Evolutionary conservation across 2,888 invertebrate genomes (phyloP), one percentile per base, ranked within the genome.

Genomic region (Eupithecia inturbata): DNA sequence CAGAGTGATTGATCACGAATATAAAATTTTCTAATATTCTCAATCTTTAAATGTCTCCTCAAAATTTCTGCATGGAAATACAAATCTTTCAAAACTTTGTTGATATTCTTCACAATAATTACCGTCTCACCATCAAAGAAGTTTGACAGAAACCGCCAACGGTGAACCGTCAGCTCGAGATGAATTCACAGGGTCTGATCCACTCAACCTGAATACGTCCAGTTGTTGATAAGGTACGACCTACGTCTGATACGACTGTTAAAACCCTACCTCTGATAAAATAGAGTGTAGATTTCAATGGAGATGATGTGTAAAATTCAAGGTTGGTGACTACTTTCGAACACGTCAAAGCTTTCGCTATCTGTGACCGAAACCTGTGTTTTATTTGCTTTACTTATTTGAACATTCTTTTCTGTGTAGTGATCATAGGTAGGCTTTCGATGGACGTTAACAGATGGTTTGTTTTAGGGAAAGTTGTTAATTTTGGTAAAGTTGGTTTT

Each of bases 261-360:
- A 9, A 12, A 66, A 69, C 49, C 49, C 77, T 68, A 73, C 6
- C 69, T 78, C 62, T 36, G 14, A 12, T n/a, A 14, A 4, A 12
- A 69, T 87, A 89, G 79, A 77, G 82, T 80, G 79, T 80, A 85
- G 74, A 83, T 76, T 87, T 76, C 81, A 78, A 68, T 76, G 71
- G 1, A 49, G 16, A 66, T 75, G 63, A 39, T 63, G 67, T 67
- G 78, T 80, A 78, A 79, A 84, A 82, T 73, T 78, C 80, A 80
- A 80, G 79, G 80, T 80, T 83, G 83, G 82, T 84, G 85, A 85
- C 87, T 87, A 92, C 93, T 94, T 94, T 94, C 94, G 89, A 93
- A 90, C 92, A 87, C 91, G 93, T 93, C 93, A 93, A 93, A 91
- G 92, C 93, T 94, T 94, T 94, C 94, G 93, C 93, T 94, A 92